Evolutionary conservation across 2,113 vertebrate genomes (phyloP).

Genomic region (Phoxinus phoxinus): DNA sequence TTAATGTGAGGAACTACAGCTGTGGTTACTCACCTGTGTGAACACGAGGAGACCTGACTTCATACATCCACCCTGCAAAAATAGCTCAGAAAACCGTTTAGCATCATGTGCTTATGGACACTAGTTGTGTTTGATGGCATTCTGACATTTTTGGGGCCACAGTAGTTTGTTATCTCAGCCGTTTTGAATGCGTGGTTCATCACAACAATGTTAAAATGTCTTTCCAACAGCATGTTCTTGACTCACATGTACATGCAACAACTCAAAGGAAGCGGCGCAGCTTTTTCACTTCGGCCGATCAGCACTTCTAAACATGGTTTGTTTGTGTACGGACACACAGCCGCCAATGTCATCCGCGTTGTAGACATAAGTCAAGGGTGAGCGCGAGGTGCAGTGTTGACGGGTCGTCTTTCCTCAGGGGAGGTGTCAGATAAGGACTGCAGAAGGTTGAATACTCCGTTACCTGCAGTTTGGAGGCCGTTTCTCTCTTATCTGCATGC

Average conservation of each 20-base stretch:
- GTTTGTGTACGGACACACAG: constrained; percentile 46
- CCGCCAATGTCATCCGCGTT: constrained; percentile 58
- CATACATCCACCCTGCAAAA: not conserved
- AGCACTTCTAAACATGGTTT: constrained; percentile 40
- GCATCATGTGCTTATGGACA: too few species aligned
- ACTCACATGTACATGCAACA: constrained; percentile 28
- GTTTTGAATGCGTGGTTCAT: not conserved
- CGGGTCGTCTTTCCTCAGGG: constrained; percentile 63
- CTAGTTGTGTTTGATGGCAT: too few species aligned
- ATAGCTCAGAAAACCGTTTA: too few species aligned
- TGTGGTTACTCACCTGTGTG: not conserved
- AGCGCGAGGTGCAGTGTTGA: constrained; percentile 53
- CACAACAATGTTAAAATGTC: constrained; percentile 23
- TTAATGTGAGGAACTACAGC: not conserved
- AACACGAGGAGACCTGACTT: not conserved
- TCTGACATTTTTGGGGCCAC: not conserved
- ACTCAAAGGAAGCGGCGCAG: constrained; percentile 37
- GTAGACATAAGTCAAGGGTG: constrained; percentile 59
- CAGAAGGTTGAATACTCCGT: constrained; percentile 70
- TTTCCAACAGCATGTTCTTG: not conserved
- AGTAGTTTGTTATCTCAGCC: constrained; percentile 36
- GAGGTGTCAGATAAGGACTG: constrained; percentile 73
- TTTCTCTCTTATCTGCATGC: constrained; percentile 70
- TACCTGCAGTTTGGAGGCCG: constrained; percentile 63
- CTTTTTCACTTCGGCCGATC: constrained; percentile 41